Conservation (phyloP, 2,113 vertebrate genomes). For the Calypte anna region DNA sequence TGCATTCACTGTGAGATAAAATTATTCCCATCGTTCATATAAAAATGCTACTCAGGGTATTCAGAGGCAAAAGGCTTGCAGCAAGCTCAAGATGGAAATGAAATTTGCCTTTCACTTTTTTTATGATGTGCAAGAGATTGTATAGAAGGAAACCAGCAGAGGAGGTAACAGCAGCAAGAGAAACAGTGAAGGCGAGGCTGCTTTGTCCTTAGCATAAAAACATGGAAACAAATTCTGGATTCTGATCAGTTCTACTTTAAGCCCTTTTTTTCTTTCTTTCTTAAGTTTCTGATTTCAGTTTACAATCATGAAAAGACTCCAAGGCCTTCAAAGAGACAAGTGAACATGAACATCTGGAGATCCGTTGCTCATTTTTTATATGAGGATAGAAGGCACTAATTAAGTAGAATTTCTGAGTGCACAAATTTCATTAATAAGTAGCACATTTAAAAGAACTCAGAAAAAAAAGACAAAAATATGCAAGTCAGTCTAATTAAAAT, state of each 20-base stretch:
- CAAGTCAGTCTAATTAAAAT: neutral
- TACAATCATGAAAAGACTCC: neutral
- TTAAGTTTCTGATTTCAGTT: neutral
- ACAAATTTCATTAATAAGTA: neutral
- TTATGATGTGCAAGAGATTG: neutral
- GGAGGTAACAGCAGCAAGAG: neutral
- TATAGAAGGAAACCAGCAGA: neutral
- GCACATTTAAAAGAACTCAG: fast-evolving
- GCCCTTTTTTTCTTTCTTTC: neutral
- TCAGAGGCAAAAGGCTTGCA: neutral
- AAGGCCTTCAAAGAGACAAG: neutral
- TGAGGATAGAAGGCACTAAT: neutral
- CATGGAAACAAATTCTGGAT: neutral
- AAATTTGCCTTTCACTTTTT: neutral
- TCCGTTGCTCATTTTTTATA: neutral
- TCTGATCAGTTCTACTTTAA: neutral
- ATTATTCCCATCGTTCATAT: neutral
- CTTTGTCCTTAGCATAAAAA: neutral
- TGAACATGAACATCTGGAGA: neutral
- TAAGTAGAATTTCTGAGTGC: neutral
- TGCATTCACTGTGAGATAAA: neutral
- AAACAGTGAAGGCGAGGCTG: neutral
- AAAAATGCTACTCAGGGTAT: fast-evolving
- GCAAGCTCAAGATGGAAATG: neutral
- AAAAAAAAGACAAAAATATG: neutral